Base-by-base conservation (phyloP, 2,113 vertebrate genomes). In the Dicrurus megarhynchus region DNA sequence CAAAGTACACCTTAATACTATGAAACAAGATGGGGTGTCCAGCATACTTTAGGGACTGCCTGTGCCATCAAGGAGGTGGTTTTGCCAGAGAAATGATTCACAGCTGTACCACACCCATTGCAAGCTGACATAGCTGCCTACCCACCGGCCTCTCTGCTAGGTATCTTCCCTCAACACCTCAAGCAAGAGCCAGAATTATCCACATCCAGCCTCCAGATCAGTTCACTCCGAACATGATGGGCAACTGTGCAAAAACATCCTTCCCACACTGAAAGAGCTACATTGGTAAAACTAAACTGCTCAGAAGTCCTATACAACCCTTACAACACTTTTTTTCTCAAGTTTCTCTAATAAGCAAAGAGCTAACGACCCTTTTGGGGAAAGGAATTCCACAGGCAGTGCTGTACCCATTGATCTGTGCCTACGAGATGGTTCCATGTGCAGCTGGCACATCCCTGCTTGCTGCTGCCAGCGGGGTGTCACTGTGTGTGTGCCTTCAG, bases 401-500 rank as follows among this genome's bases (percentile, higher is more conserved):
- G 53, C 26, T 77, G 53, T 35, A 61, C 30, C n/a, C 59, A 84
- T 78, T 2, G 17, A 86, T 68, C 52, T n/a, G 42, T 0, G 5
- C 55, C 83, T 67, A 27, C 0, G 0, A 52, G 50, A 52, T 15
- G 28, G 37, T 21, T 95, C 55, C 71, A 56, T 56, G 65, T 80
- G 79, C 59, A 93, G 42, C 56, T 16, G 13, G 80, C n/a, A 81
- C 80, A 91, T 44, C 39, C 10, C 52, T 75, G 64, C 55, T 50
- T 47, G 76, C 69, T 86, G 63, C 56, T 84, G 20, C 91, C 11
- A 1, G 44, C 0, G 0, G 69, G 64, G 44, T 0, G 0, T 55
- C 64, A 14, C 84, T 60, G 33, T 23, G 52, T 18, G 55, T 61
- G 44, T 18, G 47, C 86, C 86, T 87, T 70, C 55, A 67, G 73